These are phyloP conservation scores for Cepaea hortensis DNA, from an alignment of 2,888 invertebrate genomes.

Conservation along the genomic window DNA sequence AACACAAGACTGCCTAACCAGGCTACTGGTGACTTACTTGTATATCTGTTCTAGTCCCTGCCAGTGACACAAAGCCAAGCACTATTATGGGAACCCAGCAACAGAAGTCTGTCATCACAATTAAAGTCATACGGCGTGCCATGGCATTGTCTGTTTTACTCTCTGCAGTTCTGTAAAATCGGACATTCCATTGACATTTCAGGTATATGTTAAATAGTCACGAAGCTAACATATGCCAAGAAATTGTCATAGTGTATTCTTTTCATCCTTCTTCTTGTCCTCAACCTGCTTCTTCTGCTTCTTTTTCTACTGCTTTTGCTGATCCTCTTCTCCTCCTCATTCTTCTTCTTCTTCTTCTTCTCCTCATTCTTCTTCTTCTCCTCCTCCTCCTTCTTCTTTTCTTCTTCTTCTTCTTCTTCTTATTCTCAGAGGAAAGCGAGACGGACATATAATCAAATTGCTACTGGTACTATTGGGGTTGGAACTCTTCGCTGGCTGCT, in stretches of 20 bases:
- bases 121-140: conserved; percentile 78
- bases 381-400: conserved; percentile 1
- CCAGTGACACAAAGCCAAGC: conserved; percentile 77
- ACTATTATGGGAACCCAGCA: conserved; percentile 76
- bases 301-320: no score
- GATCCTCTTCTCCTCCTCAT: background rate
- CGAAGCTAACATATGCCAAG: no score
- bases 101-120: conserved; percentile 78
- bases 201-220: no score
- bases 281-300: background rate
- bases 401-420: conserved; percentile 18
- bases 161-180: conserved; percentile 64
- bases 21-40: conserved; percentile 29
- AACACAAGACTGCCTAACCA: no score
- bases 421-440: background rate
- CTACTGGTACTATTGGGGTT: no score
- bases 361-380: background rate
- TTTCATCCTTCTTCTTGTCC: background rate
- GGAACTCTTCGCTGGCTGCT: no score
- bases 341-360: background rate
- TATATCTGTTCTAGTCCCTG: conserved; percentile 71
- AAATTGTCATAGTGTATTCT: no score
- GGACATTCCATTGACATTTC: no score
- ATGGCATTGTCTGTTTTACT: conserved; percentile 69
- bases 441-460: no score